Conservation (phyloP, 2,797 vertebrate genomes). For the Chrysocyon brachyurus region DNA sequence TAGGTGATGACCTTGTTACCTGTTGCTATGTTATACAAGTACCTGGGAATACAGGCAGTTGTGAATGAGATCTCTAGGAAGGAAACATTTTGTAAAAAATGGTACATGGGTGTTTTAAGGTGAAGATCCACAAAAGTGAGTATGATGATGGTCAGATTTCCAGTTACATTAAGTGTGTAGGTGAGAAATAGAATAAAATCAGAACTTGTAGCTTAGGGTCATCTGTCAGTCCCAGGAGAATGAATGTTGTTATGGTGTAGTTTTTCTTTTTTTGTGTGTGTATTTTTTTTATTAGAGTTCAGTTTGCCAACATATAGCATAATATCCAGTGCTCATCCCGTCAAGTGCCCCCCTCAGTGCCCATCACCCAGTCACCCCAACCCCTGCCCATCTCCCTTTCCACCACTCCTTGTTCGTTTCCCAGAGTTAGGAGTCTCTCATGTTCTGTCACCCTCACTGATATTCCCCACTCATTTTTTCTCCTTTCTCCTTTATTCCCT, state of each 20-base stretch:
- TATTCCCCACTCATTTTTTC: too few species aligned
- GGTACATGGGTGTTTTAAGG: neutral
- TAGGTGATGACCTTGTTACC: neutral
- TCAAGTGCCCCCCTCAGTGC: too few species aligned
- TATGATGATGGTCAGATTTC: constrained; percentile 19
- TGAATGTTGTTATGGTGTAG: neutral
- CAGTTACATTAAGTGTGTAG: neutral
- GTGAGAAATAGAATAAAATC: constrained; percentile 24
- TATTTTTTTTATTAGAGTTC: too few species aligned
- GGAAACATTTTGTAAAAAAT: constrained; percentile 3
- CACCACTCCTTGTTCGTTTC: too few species aligned
- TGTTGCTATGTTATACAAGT: neutral
- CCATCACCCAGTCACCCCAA: too few species aligned
- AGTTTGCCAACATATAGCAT: too few species aligned
- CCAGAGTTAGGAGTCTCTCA: too few species aligned
- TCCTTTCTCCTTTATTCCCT: too few species aligned
- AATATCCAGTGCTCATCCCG: too few species aligned
- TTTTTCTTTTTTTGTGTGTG: neutral
- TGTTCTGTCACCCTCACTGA: too few species aligned
- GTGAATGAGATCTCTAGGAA: constrained; percentile 27
- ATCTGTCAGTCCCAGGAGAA: neutral
- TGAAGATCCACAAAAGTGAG: constrained; percentile 33
- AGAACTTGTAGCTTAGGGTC: neutral
- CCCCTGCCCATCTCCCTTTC: too few species aligned
- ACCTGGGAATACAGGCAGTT: neutral